Base-by-base conservation (phyloP, 2,888 invertebrate genomes). In the Helicoverpa assulta region DNA sequence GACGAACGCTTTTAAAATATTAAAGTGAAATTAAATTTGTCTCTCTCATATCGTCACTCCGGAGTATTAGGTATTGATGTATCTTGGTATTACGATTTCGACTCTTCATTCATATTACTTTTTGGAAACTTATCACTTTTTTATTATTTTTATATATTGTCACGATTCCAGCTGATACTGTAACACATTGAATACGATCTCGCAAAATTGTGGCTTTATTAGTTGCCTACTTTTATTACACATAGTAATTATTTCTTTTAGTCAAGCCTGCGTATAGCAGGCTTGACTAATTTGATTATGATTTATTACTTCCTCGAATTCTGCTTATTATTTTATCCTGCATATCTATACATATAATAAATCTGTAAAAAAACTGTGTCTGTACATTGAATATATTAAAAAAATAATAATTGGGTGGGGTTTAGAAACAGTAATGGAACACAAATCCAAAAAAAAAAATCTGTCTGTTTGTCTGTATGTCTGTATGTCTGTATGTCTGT, bases 1-100 rank as follows among this genome's bases (percentile, higher is more conserved):
- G 65, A 71, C 70, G 80, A 80, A 78, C 67, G 71, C 81, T 87
- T 85, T 85, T 84, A 83, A 81, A 82, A 82, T 84, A 79, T 79
- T 81, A 74, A 85, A 81, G 64, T 75, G 56, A 71, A 77, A 76
- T 76, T 65, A 69, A 76, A 78, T 80, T 84, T 78, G 66, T 76
- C 60, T 75, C 73, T 51, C 56, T 54, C 73, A 67, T 73, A 66
- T 76, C 70, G 64, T 52, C 57, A 57, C 53, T 50, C 16, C 58
- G 55, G 50, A 2, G 33, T n/a, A 21, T 63, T 64, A 68, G 60
- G 57, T 71, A 73, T 82, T 73, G 65, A 82, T 86, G 70, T 73
- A 68, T 61, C n/a, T 63, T 70, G 53, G 62, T 56, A 65, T 52
- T 60, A 62, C 40, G 51, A 51, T 47, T 47, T 47, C 47, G 47